Evolutionary conservation across 2,888 invertebrate genomes (phyloP).

Genomic region (Melolontha melolontha): DNA sequence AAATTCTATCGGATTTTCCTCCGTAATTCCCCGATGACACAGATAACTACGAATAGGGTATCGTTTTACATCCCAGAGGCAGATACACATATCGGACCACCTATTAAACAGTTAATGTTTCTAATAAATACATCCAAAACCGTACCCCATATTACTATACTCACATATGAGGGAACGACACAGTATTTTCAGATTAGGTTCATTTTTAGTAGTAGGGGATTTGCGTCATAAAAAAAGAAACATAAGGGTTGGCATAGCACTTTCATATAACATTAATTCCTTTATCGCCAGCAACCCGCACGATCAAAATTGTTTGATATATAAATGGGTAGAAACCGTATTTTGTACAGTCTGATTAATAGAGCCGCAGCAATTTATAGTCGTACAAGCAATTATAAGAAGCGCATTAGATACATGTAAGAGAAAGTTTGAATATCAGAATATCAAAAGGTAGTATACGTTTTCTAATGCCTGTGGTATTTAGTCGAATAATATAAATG

Average conservation of each 20-base stretch:
- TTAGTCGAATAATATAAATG: no score
- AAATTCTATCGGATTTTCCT: conserved; percentile 27
- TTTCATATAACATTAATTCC: conserved; percentile 32
- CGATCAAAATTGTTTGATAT: conserved; percentile 19
- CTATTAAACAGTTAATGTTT: conserved; percentile 34
- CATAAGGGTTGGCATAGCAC: conserved; percentile 9
- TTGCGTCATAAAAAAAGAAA: neutral
- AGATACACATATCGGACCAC: conserved; percentile 19
- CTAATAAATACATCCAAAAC: conserved; percentile 28
- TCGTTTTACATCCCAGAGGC: conserved; percentile 23
- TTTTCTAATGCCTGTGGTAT: no score
- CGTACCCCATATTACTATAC: neutral
- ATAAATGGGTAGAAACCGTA: conserved; percentile 6
- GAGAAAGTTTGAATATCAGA: no score
- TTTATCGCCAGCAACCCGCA: conserved; percentile 33
- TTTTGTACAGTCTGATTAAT: conserved; percentile 7
- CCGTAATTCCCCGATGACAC: conserved; percentile 30
- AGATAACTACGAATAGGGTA: conserved; percentile 18
- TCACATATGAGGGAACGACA: conserved; percentile 5
- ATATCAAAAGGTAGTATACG: no score
- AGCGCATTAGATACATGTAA: no score
- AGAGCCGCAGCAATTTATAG: neutral
- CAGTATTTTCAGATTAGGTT: conserved; percentile 1
- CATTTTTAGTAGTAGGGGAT: neutral
- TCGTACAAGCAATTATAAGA: no score